Conservation (phyloP, 2,113 vertebrate genomes). For the Pica pica region DNA sequence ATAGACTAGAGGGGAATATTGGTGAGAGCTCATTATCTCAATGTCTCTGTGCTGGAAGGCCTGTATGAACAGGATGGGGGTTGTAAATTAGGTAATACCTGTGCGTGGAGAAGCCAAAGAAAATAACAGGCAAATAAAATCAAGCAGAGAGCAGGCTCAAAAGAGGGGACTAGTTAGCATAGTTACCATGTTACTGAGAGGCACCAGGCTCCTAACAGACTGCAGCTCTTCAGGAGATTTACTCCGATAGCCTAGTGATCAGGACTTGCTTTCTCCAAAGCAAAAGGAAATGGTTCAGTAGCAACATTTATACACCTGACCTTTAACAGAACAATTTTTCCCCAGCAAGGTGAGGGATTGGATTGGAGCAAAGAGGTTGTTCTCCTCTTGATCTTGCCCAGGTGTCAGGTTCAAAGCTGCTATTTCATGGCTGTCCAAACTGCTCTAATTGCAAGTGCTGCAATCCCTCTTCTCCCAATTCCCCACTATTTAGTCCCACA, state of each 20-base stretch:
- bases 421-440: background rate
- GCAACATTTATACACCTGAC: background rate
- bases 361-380: background rate
- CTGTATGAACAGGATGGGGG: background rate
- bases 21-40: background rate
- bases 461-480: background rate
- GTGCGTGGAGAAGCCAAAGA: background rate
- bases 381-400: conserved; percentile 3
- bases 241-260: background rate
- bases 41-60: background rate
- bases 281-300: background rate
- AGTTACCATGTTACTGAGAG: background rate
- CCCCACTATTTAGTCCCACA: conserved; percentile 1
- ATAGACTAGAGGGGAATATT: background rate
- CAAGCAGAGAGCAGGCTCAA: background rate
- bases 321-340: conserved; percentile 7
- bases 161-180: background rate
- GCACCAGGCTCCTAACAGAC: background rate
- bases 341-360: background rate
- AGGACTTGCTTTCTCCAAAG: background rate
- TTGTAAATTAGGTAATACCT: background rate
- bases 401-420: conserved; percentile 16
- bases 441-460: conserved; percentile 10
- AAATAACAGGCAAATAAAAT: background rate
- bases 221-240: background rate